Evolutionary conservation across 2,888 invertebrate species (phyloP).

Genomic region (Tiliacea aurago): DNA sequence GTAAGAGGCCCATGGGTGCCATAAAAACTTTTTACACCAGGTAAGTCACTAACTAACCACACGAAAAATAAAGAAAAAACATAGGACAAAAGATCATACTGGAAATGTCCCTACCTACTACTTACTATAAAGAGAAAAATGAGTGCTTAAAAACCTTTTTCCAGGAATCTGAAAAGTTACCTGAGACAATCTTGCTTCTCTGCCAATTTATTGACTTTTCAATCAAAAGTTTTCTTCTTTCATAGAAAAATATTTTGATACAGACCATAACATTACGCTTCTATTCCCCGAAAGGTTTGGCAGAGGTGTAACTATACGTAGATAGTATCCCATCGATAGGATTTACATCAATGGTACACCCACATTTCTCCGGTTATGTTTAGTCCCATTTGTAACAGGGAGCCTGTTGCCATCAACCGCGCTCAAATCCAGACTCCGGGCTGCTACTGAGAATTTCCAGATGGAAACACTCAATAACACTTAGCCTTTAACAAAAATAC

Average conservation of each 20-base stretch:
- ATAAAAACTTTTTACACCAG: too few relatives aligned
- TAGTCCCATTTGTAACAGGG: too few relatives aligned
- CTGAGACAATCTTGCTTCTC: background rate
- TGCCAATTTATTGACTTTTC: background rate
- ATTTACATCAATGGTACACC: too few relatives aligned
- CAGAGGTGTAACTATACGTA: background rate
- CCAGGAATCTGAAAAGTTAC: background rate
- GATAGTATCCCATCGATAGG: too few relatives aligned
- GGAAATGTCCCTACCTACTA: background rate
- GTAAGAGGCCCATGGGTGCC: too few relatives aligned
- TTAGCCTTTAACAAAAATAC: too few relatives aligned
- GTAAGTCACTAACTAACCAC: too few relatives aligned
- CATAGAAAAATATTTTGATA: background rate
- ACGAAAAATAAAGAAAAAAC: background rate
- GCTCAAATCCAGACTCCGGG: too few relatives aligned
- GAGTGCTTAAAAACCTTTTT: background rate
- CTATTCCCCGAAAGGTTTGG: too few relatives aligned
- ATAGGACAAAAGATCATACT: background rate
- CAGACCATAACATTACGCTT: background rate
- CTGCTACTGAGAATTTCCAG: too few relatives aligned
- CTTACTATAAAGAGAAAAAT: background rate
- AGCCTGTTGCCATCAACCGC: too few relatives aligned
- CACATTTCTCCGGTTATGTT: background rate
- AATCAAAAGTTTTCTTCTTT: background rate
- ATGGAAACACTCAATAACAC: too few relatives aligned